A percentile compares a stretch with the other conserved stretches of the same genome.
phyloP scores from a whole-genome alignment of 2,888 invertebrate genomes.

The Neoitamus cyanurus region DNA sequence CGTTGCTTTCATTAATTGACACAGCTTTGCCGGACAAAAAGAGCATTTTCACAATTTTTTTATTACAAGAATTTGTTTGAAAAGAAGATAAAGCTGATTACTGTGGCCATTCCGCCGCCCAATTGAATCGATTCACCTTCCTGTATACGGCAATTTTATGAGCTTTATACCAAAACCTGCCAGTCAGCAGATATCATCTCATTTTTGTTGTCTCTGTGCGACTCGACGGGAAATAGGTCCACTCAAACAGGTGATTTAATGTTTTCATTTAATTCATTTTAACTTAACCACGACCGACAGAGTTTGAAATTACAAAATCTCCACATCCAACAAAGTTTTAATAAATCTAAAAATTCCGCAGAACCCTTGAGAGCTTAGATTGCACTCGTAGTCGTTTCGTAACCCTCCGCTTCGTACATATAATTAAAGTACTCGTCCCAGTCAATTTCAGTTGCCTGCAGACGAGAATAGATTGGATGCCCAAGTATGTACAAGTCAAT shows the following conservation, averaged over 20 bases:
- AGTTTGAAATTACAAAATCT: neutral
- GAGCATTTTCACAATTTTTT: constrained; percentile 30
- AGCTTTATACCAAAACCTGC: neutral
- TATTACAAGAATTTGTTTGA: neutral
- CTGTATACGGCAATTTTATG: neutral
- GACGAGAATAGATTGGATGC: constrained; percentile 17
- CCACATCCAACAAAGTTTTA: neutral
- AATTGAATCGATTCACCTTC: constrained; percentile 1
- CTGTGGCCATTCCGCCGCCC: neutral
- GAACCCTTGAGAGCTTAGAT: neutral
- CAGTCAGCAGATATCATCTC: neutral
- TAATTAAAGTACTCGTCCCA: constrained; percentile 3
- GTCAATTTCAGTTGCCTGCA: neutral
- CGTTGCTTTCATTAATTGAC: constrained; percentile 32
- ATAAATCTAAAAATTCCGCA: neutral
- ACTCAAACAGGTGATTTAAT: neutral
- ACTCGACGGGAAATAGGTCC: neutral
- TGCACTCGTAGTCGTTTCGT: neutral
- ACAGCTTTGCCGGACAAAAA: constrained; percentile 26
- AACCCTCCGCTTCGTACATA: neutral
- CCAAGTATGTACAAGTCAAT: constrained; percentile 8
- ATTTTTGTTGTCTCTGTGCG: neutral
- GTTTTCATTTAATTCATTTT: neutral
- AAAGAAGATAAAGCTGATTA: neutral
- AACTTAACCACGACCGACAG: neutral